phyloP scores from a whole-genome alignment of 2,113 vertebrate species.

The Fulica atra region DNA sequence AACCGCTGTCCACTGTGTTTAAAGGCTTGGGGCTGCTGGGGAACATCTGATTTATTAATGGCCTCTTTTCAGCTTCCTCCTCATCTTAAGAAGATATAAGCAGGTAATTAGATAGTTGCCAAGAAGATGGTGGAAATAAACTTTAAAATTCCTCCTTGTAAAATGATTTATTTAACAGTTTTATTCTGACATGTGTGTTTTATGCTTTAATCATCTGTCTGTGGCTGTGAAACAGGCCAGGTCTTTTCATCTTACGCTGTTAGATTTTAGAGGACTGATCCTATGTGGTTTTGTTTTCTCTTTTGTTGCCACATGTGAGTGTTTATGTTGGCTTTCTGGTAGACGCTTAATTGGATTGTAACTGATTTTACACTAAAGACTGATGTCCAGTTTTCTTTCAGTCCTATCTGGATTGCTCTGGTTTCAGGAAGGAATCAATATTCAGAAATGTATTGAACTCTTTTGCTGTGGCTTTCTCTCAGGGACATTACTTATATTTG shows the following conservation, averaged over 20 bases:
- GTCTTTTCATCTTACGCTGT: neutral
- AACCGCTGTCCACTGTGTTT: conserved; percentile 51
- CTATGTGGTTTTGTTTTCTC: neutral
- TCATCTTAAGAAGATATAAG: conserved; percentile 69
- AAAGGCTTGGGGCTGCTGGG: conserved; percentile 41
- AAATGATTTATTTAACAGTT: conserved; percentile 62
- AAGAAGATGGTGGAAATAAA: conserved; percentile 58
- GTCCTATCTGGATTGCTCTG: conserved; percentile 7
- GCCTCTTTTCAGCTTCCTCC: conserved; percentile 57
- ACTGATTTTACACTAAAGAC: conserved; percentile 54
- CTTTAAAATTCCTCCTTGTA: conserved; percentile 53
- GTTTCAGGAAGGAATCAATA: conserved; percentile 45
- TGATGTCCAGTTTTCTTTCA: neutral
- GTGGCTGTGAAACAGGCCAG: conserved; percentile 12
- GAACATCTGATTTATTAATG: conserved; percentile 58
- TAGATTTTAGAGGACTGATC: neutral
- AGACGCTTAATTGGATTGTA: conserved; percentile 32
- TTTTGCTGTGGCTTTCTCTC: conserved; percentile 6
- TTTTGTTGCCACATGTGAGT: neutral
- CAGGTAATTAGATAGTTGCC: conserved; percentile 65
- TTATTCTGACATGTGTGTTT: conserved; percentile 49
- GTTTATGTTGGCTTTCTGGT: conserved; percentile 39
- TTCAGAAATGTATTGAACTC: conserved; percentile 25
- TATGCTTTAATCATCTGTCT: conserved; percentile 58
- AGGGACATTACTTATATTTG: neutral